These are phyloP conservation scores for Micromys minutus DNA, from an alignment of 2,113 vertebrate genomes.

Conservation along the genomic window DNA sequence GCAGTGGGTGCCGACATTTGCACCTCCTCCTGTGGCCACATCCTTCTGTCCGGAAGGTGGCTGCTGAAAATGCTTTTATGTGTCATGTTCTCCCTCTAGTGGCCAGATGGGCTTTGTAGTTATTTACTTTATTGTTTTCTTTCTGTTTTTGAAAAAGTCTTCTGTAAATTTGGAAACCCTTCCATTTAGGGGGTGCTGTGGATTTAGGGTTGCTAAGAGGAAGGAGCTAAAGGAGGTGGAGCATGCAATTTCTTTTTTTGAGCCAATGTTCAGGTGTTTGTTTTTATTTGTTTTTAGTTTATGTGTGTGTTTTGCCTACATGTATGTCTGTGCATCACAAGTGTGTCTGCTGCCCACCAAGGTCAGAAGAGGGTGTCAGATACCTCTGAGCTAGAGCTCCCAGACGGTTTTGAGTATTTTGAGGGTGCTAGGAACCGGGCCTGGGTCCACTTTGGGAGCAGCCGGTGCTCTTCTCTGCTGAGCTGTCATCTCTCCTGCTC, in stretches of 20 bases:
- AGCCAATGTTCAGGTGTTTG: background rate
- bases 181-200: background rate
- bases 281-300: background rate
- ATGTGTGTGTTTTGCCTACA: background rate
- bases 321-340: background rate
- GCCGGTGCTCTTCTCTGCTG: background rate
- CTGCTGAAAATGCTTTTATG: background rate
- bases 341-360: too few relatives aligned
- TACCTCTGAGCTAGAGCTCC: background rate
- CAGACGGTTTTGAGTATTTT: background rate
- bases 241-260: background rate
- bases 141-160: background rate
- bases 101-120: slow-evolving; percentile 2
- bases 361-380: background rate
- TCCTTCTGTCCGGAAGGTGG: background rate
- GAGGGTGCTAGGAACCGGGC: background rate
- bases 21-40: background rate
- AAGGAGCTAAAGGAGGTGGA: background rate
- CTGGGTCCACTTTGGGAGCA: background rate
- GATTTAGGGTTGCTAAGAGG: background rate
- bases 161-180: background rate
- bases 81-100: slow-evolving; percentile 71
- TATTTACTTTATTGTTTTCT: background rate
- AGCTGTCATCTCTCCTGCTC: background rate
- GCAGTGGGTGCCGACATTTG: background rate